These are phyloP conservation scores for Sisyra terminalis DNA, from an alignment of 2,888 invertebrate species.

Conservation along the genomic window DNA sequence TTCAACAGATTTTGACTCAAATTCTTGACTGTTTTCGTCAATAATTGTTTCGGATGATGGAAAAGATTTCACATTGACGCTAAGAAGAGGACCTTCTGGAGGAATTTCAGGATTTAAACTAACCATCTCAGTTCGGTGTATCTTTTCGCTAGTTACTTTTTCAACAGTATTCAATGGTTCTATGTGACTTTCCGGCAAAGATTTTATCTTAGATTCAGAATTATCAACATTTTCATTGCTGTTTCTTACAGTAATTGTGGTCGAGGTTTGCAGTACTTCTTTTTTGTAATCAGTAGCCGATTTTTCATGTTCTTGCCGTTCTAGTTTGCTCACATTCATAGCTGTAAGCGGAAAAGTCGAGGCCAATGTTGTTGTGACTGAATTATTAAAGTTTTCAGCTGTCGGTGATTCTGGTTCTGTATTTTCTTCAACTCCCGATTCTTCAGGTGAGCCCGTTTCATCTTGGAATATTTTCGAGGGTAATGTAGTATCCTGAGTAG, in stretches of 20 bases:
- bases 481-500: slow-evolving; percentile 36
- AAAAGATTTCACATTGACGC: slow-evolving; percentile 33
- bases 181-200: neutral
- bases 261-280: too few relatives aligned
- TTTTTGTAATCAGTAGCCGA: too few relatives aligned
- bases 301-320: too few relatives aligned
- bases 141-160: neutral
- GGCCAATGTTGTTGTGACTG: too few relatives aligned
- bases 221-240: neutral
- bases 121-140: neutral
- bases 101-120: slow-evolving; percentile 7
- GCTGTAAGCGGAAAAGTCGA: too few relatives aligned
- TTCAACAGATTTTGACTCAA: slow-evolving; percentile 43
- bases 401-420: slow-evolving; percentile 9
- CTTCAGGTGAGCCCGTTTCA: slow-evolving; percentile 43
- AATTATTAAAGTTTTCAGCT: neutral
- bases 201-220: neutral
- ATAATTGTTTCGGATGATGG: slow-evolving; percentile 38
- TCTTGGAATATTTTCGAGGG: slow-evolving; percentile 53
- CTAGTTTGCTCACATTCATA: too few relatives aligned
- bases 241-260: neutral
- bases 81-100: slow-evolving; percentile 17
- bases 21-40: slow-evolving; percentile 35
- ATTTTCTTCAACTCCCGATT: slow-evolving; percentile 24
- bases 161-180: neutral